Conservation (phyloP, 2,797 vertebrate genomes). For the Ceryle rudis region DNA sequence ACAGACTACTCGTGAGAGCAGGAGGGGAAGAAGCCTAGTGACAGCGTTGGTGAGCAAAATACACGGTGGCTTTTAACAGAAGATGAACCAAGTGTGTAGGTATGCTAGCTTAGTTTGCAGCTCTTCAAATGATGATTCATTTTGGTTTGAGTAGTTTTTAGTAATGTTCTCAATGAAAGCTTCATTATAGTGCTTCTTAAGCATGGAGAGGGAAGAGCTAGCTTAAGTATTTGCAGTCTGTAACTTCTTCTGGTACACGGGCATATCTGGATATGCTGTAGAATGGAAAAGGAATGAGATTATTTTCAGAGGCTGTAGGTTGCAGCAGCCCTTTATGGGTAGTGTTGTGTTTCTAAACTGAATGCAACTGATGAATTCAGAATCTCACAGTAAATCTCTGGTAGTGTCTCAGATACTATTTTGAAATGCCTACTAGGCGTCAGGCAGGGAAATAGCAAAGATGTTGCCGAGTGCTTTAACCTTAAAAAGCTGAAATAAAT, state of each 20-base stretch:
- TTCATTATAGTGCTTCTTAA: background rate
- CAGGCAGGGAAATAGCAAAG: background rate
- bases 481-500: background rate
- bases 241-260: background rate
- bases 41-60: background rate
- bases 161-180: background rate
- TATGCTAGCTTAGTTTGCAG: background rate
- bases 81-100: background rate
- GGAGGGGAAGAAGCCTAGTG: background rate
- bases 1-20: background rate
- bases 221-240: fast-evolving
- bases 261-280: background rate
- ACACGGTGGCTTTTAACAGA: background rate
- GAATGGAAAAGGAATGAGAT: background rate
- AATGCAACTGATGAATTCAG: background rate
- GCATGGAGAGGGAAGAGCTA: background rate
- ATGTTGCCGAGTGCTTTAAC: background rate
- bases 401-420: background rate
- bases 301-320: background rate
- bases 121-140: background rate
- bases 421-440: background rate
- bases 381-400: background rate
- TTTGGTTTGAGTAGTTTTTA: background rate
- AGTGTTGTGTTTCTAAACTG: background rate
- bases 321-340: background rate